Conservation (phyloP, 2,888 invertebrate genomes). For the Schizotus pectinicornis region DNA sequence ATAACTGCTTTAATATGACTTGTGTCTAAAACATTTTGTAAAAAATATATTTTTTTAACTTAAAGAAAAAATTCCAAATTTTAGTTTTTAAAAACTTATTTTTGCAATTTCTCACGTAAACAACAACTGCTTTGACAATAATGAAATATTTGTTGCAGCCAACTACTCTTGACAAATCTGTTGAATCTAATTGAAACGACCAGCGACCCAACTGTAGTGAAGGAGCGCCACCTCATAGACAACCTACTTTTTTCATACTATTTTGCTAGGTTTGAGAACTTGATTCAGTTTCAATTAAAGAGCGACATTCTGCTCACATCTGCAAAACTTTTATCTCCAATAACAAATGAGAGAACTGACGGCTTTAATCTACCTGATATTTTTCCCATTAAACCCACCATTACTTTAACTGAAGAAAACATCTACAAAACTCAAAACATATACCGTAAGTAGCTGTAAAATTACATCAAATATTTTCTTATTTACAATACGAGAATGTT, state of each 20-base stretch:
- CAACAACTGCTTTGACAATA: not conserved
- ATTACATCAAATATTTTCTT: not conserved
- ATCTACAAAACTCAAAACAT: slow-evolving; percentile 68
- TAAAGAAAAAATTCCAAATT: too few species aligned
- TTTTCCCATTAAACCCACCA: slow-evolving; percentile 75
- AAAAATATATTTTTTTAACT: too few species aligned
- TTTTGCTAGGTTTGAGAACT: slow-evolving; percentile 66
- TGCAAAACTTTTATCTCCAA: slow-evolving; percentile 65
- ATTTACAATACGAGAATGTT: not conserved
- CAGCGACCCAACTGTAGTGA: slow-evolving; percentile 62
- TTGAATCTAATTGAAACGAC: slow-evolving; percentile 72
- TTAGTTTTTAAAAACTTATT: too few species aligned
- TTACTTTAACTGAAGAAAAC: slow-evolving; percentile 69
- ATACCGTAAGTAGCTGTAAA: slow-evolving; percentile 70
- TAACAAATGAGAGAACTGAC: slow-evolving; percentile 60
- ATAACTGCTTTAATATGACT: too few species aligned
- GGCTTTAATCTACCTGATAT: slow-evolving; percentile 71
- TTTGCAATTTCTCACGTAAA: not conserved
- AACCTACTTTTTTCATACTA: slow-evolving; percentile 65
- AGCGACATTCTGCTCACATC: slow-evolving; percentile 73
- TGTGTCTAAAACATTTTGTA: too few species aligned
- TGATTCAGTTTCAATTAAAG: slow-evolving; percentile 69
- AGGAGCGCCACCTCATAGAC: slow-evolving; percentile 65
- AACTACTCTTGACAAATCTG: slow-evolving; percentile 69
- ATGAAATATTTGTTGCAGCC: slow-evolving; percentile 60